These are phyloP conservation scores for Petrocephalus schoutedeni DNA, from an alignment of 2,797 vertebrate species.

Conservation along the genomic window DNA sequence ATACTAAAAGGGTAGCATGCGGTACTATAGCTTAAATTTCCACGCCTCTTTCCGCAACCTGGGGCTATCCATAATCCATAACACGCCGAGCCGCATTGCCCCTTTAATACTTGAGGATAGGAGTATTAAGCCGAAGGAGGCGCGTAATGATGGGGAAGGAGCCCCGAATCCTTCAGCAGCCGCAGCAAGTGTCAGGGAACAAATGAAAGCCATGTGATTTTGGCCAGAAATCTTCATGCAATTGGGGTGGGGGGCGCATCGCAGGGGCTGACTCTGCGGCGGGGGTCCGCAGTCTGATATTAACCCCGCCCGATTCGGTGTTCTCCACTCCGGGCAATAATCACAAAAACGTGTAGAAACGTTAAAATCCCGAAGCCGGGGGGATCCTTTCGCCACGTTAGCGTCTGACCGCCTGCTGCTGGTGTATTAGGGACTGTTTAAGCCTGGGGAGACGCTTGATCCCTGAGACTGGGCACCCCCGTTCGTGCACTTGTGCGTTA, in stretches of 20 bases:
- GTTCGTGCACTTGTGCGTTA: neutral
- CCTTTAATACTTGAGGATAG: neutral
- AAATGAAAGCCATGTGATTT: constrained; percentile 41
- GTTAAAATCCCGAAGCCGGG: neutral
- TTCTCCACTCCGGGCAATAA: neutral
- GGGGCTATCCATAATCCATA: neutral
- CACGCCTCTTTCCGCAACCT: neutral
- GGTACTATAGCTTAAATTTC: neutral
- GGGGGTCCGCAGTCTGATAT: neutral
- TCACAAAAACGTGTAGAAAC: neutral
- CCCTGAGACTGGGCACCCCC: neutral
- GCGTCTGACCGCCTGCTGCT: neutral
- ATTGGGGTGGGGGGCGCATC: neutral
- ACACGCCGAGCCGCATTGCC: neutral
- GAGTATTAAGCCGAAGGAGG: neutral
- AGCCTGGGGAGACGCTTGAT: neutral
- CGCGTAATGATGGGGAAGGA: neutral
- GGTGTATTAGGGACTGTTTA: neutral
- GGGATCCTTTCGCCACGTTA: neutral
- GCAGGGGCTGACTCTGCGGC: neutral
- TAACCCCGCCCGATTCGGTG: neutral
- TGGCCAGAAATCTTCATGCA: constrained; percentile 24
- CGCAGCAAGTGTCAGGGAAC: constrained; percentile 27
- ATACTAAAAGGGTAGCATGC: neutral
- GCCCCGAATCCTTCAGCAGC: neutral